Evolutionary conservation across 2,888 invertebrate species (phyloP), one percentile per base, ranked within the genome.

Genomic region (Apotomis turbidana): DNA sequence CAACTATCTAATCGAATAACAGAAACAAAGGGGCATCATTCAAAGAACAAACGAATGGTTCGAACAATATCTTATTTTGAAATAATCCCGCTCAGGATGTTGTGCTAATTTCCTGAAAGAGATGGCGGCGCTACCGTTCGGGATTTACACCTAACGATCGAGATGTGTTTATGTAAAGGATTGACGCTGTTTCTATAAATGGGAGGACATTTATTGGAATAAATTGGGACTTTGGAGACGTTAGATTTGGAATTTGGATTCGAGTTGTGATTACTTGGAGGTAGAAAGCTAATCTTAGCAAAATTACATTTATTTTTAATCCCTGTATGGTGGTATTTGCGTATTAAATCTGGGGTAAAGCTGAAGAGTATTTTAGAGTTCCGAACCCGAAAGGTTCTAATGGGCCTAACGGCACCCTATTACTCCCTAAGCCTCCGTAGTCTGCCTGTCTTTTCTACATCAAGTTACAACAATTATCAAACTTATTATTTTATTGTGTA

Each of bases 51-150:
- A 85, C 87, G 88, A 86, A 87, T 86, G 89, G 90, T 90, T 91
- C 86, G 89, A 85, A 92, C 91, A 92, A 93, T 92, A 92, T 93
- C 93, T 93, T 92, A 91, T 91, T 91, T 91, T 85, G 88, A 88
- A 87, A 90, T 91, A 91, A 91, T 91, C 91, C 91, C 83, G 83
- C 84, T 85, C 75, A 77, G 88, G 90, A 90, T 88, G 89, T 87
- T 85, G 80, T 88, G 89, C 90, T 91, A 93, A 93, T 93, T 93
- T 93, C 93, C 92, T 92, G 91, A 84, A 83, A 85, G 88, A 87
- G 91, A 92, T 90, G 90, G 86, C 80, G 79, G 79, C 85, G 85
- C 77, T 82, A 85, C 82, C 81, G 83, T 81, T 82, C 82, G 81
- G 79, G 83, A 80, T 88, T 88, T 87, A 85, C 81, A 81, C 79